Base-by-base conservation (phyloP, 2,113 vertebrate species). In the Uropsilus gracilis region DNA sequence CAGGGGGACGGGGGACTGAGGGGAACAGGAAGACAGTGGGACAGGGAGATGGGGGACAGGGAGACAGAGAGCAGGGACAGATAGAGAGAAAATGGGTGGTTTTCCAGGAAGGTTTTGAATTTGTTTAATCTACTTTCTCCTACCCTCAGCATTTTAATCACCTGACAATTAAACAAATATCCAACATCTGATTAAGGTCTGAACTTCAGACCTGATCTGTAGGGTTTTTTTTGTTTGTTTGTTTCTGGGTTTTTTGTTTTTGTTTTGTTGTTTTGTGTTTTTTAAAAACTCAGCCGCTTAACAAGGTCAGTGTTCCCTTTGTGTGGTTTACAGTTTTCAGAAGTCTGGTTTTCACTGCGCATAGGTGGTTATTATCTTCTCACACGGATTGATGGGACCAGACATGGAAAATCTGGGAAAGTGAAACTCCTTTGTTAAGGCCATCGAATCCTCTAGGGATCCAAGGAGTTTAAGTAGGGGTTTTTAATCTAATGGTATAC, bases 181-280 rank as follows among this genome's bases (percentile, higher is more conserved):
- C n/a, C 86, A 80, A 76, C 68, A 85, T 55, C 71, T 66, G 63
- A 72, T 50, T 80, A 86, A 71, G 76, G n/a, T 30, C 55, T 86
- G 68, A 39, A 66, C 48, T 44, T n/a, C n/a, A n/a, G n/a, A n/a
- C n/a, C n/a, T 69, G 73, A 66, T 59, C 7, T 37, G 5, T 64
- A 30, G 76, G n/a, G n/a, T n/a, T n/a, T n/a, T n/a, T 94, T 96
- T 91, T 75, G 82, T 96, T 94, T 63, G 76, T 42, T 87, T 75
- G 64, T 55, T 90, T 50, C n/a, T n/a, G n/a, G n/a, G n/a, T n/a
- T n/a, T n/a, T n/a, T n/a, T n/a, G n/a, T n/a, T n/a, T n/a, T n/a
- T n/a, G n/a, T n/a, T n/a, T n/a, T n/a, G n/a, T n/a, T n/a, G n/a
- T n/a, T n/a, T n/a, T n/a, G n/a, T n/a, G n/a, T n/a, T n/a, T n/a